Evolutionary conservation across 2,113 vertebrate species (phyloP).

Genomic region (Xenopus tropicalis): DNA sequence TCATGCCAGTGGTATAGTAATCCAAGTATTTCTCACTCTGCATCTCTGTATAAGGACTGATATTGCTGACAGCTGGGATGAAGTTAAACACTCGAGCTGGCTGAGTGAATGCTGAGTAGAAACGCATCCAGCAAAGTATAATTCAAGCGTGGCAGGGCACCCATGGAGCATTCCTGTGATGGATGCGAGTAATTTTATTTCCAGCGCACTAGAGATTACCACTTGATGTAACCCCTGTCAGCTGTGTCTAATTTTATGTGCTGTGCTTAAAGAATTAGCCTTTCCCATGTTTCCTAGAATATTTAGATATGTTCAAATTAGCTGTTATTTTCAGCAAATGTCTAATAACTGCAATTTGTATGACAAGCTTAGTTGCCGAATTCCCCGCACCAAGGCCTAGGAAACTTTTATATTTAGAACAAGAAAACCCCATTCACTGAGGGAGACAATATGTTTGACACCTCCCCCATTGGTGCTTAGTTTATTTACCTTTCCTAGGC

Average conservation of each 20-base stretch:
- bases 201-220: not conserved
- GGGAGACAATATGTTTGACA: no score
- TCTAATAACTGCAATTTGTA: no score
- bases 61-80: not conserved
- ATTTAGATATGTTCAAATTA: not conserved
- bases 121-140: not conserved
- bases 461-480: no score
- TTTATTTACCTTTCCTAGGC: no score
- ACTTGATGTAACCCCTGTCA: conserved; percentile 5
- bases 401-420: no score
- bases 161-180: conserved; percentile 20
- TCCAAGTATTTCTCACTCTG: not conserved
- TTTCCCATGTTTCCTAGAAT: not conserved
- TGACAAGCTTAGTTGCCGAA: no score
- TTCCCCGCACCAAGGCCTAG: no score
- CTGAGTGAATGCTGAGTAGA: not conserved
- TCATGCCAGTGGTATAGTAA: not conserved
- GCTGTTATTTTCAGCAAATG: no score
- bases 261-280: not conserved
- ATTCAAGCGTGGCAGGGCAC: not conserved
- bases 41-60: not conserved
- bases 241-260: conserved; percentile 3
- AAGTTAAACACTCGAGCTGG: conserved; percentile 6
- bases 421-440: no score
- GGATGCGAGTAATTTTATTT: conserved; percentile 26